Evolutionary conservation across 2,797 vertebrate species (phyloP).

Genomic region (Danio aesculapii): DNA sequence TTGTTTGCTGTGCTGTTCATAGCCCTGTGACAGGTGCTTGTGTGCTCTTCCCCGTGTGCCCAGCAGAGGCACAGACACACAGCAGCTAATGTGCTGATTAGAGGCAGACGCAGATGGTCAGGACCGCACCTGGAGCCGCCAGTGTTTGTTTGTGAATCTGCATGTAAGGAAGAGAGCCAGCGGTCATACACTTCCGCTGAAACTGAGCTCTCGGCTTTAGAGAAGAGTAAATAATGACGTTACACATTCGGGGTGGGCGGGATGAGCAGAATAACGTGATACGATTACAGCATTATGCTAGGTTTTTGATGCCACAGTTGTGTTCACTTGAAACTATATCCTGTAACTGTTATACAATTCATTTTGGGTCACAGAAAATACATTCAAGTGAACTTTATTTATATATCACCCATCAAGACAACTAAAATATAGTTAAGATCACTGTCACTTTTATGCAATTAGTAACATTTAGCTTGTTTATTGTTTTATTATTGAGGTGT

Average conservation of each 20-base stretch:
- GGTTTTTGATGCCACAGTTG: too few species aligned
- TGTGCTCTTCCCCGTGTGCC: conserved; percentile 55
- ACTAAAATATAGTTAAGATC: too few species aligned
- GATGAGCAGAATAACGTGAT: not conserved
- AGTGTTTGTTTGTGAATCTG: conserved; percentile 44
- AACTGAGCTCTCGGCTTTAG: conserved; percentile 41
- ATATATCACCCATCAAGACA: too few species aligned
- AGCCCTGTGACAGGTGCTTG: conserved; percentile 63
- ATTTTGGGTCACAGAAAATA: too few species aligned
- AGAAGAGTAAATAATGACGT: conserved; percentile 49
- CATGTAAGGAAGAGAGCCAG: conserved; percentile 50
- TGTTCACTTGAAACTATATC: too few species aligned
- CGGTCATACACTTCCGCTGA: conserved; percentile 56
- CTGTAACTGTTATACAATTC: too few species aligned
- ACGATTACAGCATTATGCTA: too few species aligned
- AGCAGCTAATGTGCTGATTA: conserved; percentile 22
- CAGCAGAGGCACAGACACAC: conserved; percentile 29
- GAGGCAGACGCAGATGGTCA: conserved; percentile 42
- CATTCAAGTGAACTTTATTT: too few species aligned
- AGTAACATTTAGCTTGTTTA: too few species aligned
- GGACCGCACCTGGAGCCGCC: conserved; percentile 39
- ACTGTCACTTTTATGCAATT: too few species aligned
- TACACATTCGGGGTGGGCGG: not conserved
- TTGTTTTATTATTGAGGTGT: too few species aligned
- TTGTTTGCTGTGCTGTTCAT: conserved; percentile 65